Evolutionary conservation across 2,113 vertebrate species (phyloP).

Genomic region (Triplophysa tibetana): DNA sequence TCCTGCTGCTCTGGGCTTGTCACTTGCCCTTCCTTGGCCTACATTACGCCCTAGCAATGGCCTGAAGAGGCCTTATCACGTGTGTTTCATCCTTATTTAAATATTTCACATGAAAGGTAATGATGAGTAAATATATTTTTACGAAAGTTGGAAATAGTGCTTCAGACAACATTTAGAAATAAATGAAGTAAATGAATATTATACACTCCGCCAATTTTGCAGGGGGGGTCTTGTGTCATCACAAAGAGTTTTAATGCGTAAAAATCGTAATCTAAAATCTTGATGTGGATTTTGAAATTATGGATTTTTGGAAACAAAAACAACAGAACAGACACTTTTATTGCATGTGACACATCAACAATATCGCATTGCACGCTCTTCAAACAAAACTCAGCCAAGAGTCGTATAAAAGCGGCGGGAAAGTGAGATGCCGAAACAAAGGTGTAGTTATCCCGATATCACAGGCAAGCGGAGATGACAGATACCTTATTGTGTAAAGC

Average conservation of each 20-base stretch:
- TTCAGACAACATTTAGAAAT: not conserved
- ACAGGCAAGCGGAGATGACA: constrained; percentile 49
- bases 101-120: no score
- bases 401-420: constrained; percentile 7
- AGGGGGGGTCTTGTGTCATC: not conserved
- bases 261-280: not conserved
- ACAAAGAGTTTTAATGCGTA: not conserved
- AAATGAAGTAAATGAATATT: not conserved
- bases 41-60: constrained; percentile 10
- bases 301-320: not conserved
- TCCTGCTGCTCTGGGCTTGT: constrained; percentile 64
- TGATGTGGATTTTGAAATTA: not conserved
- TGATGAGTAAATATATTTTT: not conserved
- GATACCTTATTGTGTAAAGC: constrained; percentile 50
- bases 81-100: not conserved
- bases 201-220: not conserved
- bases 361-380: constrained; percentile 10
- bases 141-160: not conserved
- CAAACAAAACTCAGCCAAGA: constrained; percentile 24
- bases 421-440: constrained; percentile 25
- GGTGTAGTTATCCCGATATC: constrained; percentile 40
- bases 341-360: not conserved
- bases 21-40: constrained; percentile 27
- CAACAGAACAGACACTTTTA: not conserved
- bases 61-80: constrained; percentile 9